These are phyloP conservation scores for Fragariocoptes setiger DNA, from an alignment of 1,140 invertebrate genomes.

Conservation along the genomic window DNA sequence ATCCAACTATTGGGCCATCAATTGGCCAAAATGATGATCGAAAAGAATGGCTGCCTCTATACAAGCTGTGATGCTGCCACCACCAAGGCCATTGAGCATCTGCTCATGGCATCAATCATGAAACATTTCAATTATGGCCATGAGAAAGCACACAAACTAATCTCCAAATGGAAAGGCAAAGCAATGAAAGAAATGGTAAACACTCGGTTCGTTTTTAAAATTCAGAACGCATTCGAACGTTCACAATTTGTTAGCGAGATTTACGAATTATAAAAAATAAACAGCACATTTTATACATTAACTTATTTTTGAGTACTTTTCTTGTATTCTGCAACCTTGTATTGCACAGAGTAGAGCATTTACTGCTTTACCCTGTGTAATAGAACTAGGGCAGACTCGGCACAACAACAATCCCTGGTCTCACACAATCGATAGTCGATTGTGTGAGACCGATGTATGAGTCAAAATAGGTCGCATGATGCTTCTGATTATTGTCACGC, in stretches of 20 bases:
- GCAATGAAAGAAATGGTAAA: not conserved
- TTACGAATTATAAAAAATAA: too few relatives aligned
- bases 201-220: not conserved
- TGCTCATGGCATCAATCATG: not conserved
- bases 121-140: not conserved
- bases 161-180: not conserved
- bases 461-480: too few relatives aligned
- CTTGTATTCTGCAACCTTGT: too few relatives aligned
- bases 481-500: too few relatives aligned
- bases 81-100: not conserved
- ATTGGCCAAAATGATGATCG: not conserved
- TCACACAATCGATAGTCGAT: too few relatives aligned
- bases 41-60: not conserved
- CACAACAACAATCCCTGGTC: too few relatives aligned
- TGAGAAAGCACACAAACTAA: not conserved
- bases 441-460: too few relatives aligned
- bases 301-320: too few relatives aligned
- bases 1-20: not conserved
- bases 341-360: too few relatives aligned
- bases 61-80: not conserved
- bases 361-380: too few relatives aligned
- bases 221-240: not conserved
- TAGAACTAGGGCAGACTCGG: too few relatives aligned
- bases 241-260: not conserved
- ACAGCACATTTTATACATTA: too few relatives aligned